These are phyloP conservation scores for Agriopis aurantiaria DNA, from an alignment of 2,888 invertebrate species.

Conservation along the genomic window DNA sequence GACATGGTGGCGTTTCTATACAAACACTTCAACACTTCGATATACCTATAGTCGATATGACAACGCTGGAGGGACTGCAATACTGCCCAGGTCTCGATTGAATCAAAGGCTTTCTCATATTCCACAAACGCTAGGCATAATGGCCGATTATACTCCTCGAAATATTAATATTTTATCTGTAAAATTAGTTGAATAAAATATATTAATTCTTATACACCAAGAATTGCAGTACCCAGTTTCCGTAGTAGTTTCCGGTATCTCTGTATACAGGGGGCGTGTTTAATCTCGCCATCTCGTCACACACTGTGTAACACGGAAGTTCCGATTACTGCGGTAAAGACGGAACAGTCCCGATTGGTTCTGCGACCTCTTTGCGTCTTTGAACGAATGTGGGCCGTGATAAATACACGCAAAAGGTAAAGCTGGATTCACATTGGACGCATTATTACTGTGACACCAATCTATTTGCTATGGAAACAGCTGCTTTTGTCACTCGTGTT, in stretches of 20 bases:
- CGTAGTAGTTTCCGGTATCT: conserved; percentile 12
- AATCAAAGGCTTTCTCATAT: no score
- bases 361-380: conserved; percentile 40
- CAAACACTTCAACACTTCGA: no score
- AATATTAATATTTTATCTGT: no score
- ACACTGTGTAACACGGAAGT: conserved; percentile 34
- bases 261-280: conserved; percentile 47
- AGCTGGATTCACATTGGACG: neutral
- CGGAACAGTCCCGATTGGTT: conserved; percentile 54
- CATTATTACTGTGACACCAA: neutral
- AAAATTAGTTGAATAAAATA: no score
- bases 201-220: no score
- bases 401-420: neutral
- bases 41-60: no score
- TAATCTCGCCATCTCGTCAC: conserved; percentile 57
- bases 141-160: no score
- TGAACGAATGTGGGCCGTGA: conserved; percentile 42
- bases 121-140: no score
- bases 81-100: no score
- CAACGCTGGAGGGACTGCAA: no score
- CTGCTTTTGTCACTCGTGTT: no score
- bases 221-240: conserved; percentile 9
- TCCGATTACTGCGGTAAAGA: conserved; percentile 47
- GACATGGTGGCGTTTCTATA: no score
- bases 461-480: neutral